These are phyloP conservation scores for Perithous albicinctus DNA, from an alignment of 2,888 invertebrate genomes.

Conservation along the genomic window DNA sequence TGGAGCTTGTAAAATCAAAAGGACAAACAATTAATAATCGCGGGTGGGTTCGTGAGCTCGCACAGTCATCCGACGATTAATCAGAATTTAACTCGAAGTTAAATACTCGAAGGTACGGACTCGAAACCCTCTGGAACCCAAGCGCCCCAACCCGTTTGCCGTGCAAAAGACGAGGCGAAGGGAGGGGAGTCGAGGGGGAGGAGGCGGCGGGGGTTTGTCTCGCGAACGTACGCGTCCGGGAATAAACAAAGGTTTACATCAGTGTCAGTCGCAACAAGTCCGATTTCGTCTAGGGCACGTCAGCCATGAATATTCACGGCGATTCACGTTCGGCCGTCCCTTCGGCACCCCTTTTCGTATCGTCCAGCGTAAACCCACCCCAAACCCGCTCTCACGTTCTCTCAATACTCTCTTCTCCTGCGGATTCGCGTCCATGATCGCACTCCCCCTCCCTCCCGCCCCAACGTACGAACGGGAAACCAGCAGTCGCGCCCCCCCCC, in stretches of 20 bases:
- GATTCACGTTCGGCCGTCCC: constrained; percentile 74
- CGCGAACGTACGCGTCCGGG: constrained; percentile 71
- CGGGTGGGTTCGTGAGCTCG: constrained; percentile 41
- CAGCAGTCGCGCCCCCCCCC: constrained; percentile 68
- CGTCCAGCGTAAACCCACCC: constrained; percentile 57
- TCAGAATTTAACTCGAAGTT: constrained; percentile 83
- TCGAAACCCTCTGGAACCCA: constrained; percentile 24
- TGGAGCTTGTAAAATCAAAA: constrained; percentile 81
- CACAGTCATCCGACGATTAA: constrained; percentile 78
- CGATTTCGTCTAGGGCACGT: constrained; percentile 81
- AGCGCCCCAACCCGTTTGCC: constrained; percentile 50
- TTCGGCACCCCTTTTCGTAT: constrained; percentile 70
- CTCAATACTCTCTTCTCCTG: constrained; percentile 49
- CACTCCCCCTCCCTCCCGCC: too few relatives aligned
- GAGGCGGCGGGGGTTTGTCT: constrained; percentile 63
- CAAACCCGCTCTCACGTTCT: constrained; percentile 34
- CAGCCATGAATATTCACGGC: constrained; percentile 79
- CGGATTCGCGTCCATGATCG: constrained; percentile 60
- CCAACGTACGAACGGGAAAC: constrained; percentile 73
- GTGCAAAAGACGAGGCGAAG: too few relatives aligned
- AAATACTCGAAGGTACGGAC: constrained; percentile 75
- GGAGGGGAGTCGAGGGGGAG: constrained; percentile 36
- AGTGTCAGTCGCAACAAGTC: constrained; percentile 85
- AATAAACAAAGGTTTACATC: constrained; percentile 84
- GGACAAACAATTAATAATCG: constrained; percentile 84